Base-by-base conservation (phyloP, 1,140 invertebrate species). In the Carcinoscorpius rotundicauda region DNA sequence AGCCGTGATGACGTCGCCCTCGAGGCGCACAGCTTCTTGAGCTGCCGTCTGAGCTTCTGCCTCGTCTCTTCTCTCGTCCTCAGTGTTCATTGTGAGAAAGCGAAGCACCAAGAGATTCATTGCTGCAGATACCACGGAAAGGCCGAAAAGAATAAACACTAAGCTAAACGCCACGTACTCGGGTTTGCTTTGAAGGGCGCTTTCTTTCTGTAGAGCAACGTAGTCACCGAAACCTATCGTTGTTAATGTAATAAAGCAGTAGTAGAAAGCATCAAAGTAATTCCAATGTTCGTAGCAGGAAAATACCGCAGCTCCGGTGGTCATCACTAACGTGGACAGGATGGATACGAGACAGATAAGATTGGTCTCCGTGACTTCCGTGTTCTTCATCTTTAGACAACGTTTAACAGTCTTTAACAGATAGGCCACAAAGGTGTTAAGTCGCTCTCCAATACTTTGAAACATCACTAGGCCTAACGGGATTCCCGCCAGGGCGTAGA, bases 111-210 rank as follows among this genome's bases (percentile, higher is more conserved):
- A 82, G 68, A 99, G 81, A 81, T 99, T 99, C 78, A 99, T 88
- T 66, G 92, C 97, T 61, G 97, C 97, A 64, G 96, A 96, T 56
- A 99, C 94, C 66, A 99, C 97, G 11, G 96, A 97, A 76, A 99
- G 84, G 58, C 97, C 97, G 77, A 98, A 98, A 53, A 99, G 84
- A 72, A 99, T 99, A 81, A 99, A 99, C 73, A 99, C 92, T 64
- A 99, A 82, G 66, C 93, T 91, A 77, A 99, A 98, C 79, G 95
- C 90, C 68, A 99, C 94, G 77, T 99, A 99, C 72, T 95, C 93
- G 3, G 95, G 96, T 73, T 95, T 93, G 62, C 86, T 86, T 76
- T 94, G 90, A n/a, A 99, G 82, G 29, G 93, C 93, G 74, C 91
- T 88, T 76, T 97, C 91, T 75, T 95, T 95, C 55, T 79, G 77